These are phyloP conservation scores for Drosophila pectinifera DNA, from an alignment of 1,140 invertebrate species.

Conservation along the genomic window DNA sequence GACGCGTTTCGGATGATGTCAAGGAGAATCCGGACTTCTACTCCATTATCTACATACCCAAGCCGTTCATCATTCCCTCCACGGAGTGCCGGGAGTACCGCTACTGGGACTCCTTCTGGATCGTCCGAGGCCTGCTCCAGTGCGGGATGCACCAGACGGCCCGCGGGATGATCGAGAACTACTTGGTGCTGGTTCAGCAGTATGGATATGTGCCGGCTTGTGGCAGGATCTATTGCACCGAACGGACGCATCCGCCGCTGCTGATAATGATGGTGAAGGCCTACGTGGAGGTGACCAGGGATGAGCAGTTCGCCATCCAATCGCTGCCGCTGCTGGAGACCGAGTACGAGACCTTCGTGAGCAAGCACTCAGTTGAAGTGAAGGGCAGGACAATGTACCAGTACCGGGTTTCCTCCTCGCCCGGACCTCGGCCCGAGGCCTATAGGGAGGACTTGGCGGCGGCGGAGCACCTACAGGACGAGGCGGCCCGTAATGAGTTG, in stretches of 20 bases:
- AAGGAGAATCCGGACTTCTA: constrained; percentile 89
- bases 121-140: constrained; percentile 92
- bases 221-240: constrained; percentile 93
- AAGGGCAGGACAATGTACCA: constrained; percentile 88
- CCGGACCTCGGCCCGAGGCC: constrained; percentile 94
- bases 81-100: constrained; percentile 96
- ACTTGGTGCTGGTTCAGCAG: constrained; percentile 90
- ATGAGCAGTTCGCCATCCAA: constrained; percentile 89
- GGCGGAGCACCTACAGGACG: constrained; percentile 86
- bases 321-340: constrained; percentile 90
- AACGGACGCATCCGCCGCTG: constrained; percentile 93
- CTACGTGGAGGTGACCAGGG: constrained; percentile 90
- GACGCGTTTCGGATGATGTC: constrained; percentile 93
- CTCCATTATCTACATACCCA: constrained; percentile 94
- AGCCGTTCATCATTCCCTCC: constrained; percentile 96
- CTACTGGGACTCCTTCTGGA: constrained; percentile 98
- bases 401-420: constrained; percentile 90
- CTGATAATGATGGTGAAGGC: constrained; percentile 94
- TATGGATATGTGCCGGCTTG: constrained; percentile 95
- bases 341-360: constrained; percentile 92
- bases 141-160: constrained; percentile 93
- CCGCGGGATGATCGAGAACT: constrained; percentile 93
- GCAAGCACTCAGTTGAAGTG: constrained; percentile 89
- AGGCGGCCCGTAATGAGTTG: constrained; percentile 89
- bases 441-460: constrained; percentile 90